These are phyloP conservation scores for Pampusana beccarii DNA, from an alignment of 2,113 vertebrate species.

Conservation along the genomic window DNA sequence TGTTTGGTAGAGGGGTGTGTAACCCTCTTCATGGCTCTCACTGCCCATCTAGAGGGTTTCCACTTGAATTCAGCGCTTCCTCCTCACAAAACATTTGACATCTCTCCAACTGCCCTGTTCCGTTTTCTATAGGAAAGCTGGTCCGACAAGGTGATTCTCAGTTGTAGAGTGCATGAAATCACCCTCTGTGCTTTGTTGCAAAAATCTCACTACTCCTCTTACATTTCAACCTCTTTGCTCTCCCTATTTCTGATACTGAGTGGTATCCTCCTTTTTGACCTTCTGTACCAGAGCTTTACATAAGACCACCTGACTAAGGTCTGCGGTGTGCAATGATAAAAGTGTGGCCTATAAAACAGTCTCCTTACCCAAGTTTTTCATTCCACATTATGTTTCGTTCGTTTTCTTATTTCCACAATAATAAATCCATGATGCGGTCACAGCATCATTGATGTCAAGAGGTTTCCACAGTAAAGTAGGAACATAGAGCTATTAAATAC, in stretches of 20 bases:
- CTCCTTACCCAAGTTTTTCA: background rate
- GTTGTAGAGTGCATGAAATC: conserved; percentile 8
- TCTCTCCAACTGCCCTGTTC: background rate
- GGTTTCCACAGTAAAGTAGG: background rate
- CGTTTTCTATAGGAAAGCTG: background rate
- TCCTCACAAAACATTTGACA: background rate
- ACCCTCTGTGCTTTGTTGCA: background rate
- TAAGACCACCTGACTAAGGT: background rate
- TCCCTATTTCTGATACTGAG: background rate
- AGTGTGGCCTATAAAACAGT: background rate
- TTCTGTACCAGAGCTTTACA: background rate
- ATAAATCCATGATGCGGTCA: background rate
- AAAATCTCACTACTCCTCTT: background rate
- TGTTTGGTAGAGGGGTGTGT: background rate
- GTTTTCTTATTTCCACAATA: background rate
- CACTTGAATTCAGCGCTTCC: background rate
- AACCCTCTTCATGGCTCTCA: background rate
- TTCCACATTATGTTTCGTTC: background rate
- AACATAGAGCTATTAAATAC: background rate
- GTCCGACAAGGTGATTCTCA: background rate
- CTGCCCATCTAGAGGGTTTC: background rate
- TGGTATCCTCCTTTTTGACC: background rate
- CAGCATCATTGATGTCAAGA: background rate
- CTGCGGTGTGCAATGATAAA: background rate
- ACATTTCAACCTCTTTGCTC: background rate